Conservation (phyloP, 2,797 vertebrate genomes). For the Microtus agrestis region DNA sequence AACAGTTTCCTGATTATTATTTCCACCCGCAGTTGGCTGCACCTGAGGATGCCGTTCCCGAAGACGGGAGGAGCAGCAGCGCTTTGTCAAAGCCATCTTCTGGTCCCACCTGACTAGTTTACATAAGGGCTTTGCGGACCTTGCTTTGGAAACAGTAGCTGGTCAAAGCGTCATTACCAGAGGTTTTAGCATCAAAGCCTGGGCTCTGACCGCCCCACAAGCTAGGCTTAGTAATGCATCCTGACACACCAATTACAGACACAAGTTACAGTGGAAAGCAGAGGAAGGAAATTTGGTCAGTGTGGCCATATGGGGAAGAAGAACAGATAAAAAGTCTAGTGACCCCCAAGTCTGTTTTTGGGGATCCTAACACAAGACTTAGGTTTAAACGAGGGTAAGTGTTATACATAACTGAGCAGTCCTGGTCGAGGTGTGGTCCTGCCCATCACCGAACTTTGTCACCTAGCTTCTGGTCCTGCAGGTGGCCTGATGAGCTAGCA, state of each 20-base stretch:
- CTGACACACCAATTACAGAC: not conserved
- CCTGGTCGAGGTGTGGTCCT: not conserved
- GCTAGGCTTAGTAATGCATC: not conserved
- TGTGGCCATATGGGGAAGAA: not conserved
- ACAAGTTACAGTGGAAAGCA: not conserved
- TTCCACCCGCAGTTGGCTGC: not conserved
- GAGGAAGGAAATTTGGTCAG: not conserved
- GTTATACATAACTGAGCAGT: not conserved
- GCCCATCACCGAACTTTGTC: not conserved
- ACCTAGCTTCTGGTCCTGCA: not conserved
- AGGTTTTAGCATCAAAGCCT: not conserved
- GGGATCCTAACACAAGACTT: not conserved
- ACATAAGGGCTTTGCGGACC: not conserved
- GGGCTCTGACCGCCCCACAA: not conserved
- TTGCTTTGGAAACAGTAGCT: not conserved
- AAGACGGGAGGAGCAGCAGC: not conserved
- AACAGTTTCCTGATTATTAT: not conserved
- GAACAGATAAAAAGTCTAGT: not conserved
- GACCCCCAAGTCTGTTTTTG: not conserved
- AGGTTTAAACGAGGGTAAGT: not conserved
- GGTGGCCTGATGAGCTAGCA: not conserved
- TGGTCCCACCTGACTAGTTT: not conserved
- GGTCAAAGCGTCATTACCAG: not conserved
- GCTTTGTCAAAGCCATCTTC: not conserved
- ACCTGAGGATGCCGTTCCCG: not conserved